Evolutionary conservation across 2,797 vertebrate genomes (phyloP).

Genomic region (Pristis pectinata): DNA sequence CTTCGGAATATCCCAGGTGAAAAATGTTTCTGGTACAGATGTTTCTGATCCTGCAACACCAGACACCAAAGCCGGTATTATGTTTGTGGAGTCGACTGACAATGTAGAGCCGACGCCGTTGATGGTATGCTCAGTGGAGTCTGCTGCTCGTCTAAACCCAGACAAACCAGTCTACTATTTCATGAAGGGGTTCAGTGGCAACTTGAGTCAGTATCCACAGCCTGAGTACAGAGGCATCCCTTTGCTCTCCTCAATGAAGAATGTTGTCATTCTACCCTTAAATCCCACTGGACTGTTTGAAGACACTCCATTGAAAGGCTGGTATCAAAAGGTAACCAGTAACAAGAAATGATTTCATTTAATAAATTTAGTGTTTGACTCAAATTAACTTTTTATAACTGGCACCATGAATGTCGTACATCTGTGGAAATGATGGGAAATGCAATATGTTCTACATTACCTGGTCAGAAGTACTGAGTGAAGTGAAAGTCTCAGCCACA

Average conservation of each 20-base stretch:
- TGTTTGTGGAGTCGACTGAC: background rate
- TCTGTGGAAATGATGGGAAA: background rate
- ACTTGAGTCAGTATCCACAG: background rate
- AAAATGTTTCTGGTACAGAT: background rate
- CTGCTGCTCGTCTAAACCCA: constrained; percentile 38
- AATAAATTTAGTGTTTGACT: background rate
- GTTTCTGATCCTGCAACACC: background rate
- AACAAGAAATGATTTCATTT: background rate
- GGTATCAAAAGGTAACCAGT: constrained; percentile 33
- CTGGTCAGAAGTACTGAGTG: too few relatives aligned
- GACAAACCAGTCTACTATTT: constrained; percentile 32
- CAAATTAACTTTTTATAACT: background rate
- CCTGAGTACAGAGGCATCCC: too few relatives aligned
- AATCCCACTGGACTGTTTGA: constrained; percentile 33
- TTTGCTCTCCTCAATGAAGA: constrained; percentile 29
- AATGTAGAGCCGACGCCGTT: constrained; percentile 21
- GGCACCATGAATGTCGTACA: background rate
- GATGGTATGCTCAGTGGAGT: constrained; percentile 37
- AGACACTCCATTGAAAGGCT: constrained; percentile 33
- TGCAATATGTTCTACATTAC: background rate
- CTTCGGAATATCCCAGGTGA: background rate
- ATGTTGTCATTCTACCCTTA: constrained; percentile 37
- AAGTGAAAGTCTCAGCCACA: too few relatives aligned
- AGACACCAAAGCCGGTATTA: constrained; percentile 20
- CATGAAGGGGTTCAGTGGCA: constrained; percentile 1